Evolutionary conservation across 2,888 invertebrate species (phyloP).

Genomic region (Eremobia ochroleuca): DNA sequence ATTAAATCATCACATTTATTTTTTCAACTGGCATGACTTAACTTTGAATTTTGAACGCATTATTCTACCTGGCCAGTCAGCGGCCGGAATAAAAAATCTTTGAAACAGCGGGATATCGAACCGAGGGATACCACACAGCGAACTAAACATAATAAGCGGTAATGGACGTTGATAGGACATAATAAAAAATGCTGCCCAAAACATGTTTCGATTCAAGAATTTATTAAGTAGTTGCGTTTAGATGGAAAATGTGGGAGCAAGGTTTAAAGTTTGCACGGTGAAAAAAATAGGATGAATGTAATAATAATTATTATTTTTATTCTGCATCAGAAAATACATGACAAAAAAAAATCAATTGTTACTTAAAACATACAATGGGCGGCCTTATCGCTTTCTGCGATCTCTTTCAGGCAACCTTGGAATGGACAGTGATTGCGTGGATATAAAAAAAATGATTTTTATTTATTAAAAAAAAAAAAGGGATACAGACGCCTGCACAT

Average conservation of each 20-base stretch:
- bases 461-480: too few species aligned
- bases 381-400: too few species aligned
- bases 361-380: too few species aligned
- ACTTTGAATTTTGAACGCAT: constrained; percentile 59
- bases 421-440: too few species aligned
- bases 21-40: constrained; percentile 51
- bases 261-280: neutral
- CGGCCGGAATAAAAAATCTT: constrained; percentile 63
- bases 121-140: constrained; percentile 81
- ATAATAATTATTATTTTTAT: too few species aligned
- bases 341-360: too few species aligned
- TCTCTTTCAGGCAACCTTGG: too few species aligned
- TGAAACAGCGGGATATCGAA: constrained; percentile 80
- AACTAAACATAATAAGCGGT: constrained; percentile 85
- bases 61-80: constrained; percentile 64
- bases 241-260: constrained; percentile 57
- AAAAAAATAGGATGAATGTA: constrained; percentile 35
- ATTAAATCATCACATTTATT: constrained; percentile 65
- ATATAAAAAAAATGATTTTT: too few species aligned
- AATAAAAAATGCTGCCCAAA: constrained; percentile 72
- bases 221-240: constrained; percentile 59
- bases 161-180: constrained; percentile 83
- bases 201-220: constrained; percentile 59
- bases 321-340: too few species aligned
- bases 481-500: too few species aligned